Base-by-base conservation (phyloP, 2,797 vertebrate genomes). In the Tenualosa ilisha region DNA sequence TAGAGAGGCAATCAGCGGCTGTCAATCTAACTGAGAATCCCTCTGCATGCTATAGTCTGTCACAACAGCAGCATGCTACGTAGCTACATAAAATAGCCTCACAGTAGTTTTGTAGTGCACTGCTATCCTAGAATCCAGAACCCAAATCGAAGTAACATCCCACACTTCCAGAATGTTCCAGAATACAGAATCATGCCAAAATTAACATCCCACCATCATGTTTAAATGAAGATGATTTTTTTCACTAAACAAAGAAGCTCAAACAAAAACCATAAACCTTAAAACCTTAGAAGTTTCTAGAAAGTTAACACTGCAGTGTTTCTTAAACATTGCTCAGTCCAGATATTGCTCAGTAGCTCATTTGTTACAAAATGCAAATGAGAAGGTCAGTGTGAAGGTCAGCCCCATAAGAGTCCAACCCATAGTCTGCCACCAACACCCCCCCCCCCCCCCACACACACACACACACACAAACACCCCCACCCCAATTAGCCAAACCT, bases 401-500 rank as follows among this genome's bases (percentile, higher is more conserved):
- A 43, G 40, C 31, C 37, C 68, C 31, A 75, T 75, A 75, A 75
- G 68, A 75, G 31, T 75, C 68, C 37, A 6, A 12, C 37, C 68
- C 68, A 75, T 40, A 75, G 40, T 1, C 31, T 31, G 46, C 65
- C 0, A 12, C 68, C 68, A 2, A 15, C 37, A 15, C 31, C 65
- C 12, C 65, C 65, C 3, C 31, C 31, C 4, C 31, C 68, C 1
- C 46, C 1, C 68, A 6, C 68, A 12, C 68, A 40, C 11, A 40
- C 68, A 46, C 46, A 46, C 68, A 6, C 68, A 12, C 68, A 40
- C 11, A 40, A 3, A 75, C 63, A 31, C 63, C 31, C 68, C 68
- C 68, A 40, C 31, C 68, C 68, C 68, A 75, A 75, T 75, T 75
- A 75, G 68, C 68, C 68, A 75, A 40, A 31, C 68, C 68, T 75